phyloP scores from a whole-genome alignment of 2,113 vertebrate genomes.

The Noturus placidus region DNA sequence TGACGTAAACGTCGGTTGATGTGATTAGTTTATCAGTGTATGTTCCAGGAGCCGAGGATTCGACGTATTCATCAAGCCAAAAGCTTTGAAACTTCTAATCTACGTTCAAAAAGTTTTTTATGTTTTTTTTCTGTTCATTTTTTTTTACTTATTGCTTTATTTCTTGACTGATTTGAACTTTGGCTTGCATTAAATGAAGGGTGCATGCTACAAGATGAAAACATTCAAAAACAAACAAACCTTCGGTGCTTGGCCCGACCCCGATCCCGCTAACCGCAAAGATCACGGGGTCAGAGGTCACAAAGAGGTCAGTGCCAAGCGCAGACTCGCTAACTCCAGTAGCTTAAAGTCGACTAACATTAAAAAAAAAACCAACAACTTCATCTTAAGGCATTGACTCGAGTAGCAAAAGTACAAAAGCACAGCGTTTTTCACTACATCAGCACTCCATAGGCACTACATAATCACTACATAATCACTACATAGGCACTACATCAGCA shows the following conservation, averaged over 20 bases:
- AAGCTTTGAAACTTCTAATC: constrained; percentile 14
- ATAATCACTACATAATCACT: constrained; percentile 6
- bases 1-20: too few species aligned
- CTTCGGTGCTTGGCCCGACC: background rate
- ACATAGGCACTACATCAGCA: constrained; percentile 8
- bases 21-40: background rate
- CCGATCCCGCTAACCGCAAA: background rate
- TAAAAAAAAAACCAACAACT: background rate
- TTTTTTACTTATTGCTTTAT: constrained; percentile 26
- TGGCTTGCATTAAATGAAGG: constrained; percentile 19
- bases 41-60: background rate
- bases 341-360: background rate
- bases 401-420: constrained; percentile 35
- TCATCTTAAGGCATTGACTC: constrained; percentile 24
- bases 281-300: background rate
- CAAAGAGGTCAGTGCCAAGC: background rate
- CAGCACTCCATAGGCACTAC: constrained; percentile 1
- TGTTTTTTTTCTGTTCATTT: background rate
- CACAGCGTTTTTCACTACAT: background rate
- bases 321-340: background rate
- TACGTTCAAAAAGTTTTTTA: background rate
- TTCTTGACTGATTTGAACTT: constrained; percentile 28
- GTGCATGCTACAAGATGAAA: background rate
- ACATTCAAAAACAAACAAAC: background rate
- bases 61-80: background rate